These are phyloP conservation scores for Trogon melanurus DNA, from an alignment of 2,113 vertebrate genomes.

Conservation along the genomic window DNA sequence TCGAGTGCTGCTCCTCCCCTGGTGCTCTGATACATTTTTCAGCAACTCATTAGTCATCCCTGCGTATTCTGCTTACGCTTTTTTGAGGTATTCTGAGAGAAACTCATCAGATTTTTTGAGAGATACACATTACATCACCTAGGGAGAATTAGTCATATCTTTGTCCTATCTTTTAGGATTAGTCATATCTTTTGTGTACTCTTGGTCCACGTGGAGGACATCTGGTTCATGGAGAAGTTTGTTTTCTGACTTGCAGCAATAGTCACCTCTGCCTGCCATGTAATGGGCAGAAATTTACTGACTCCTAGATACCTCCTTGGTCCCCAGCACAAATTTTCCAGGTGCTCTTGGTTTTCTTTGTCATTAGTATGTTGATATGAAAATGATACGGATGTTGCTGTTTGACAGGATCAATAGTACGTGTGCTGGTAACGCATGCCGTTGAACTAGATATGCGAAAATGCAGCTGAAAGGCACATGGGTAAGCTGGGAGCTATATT, in stretches of 20 bases:
- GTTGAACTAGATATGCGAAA: not conserved
- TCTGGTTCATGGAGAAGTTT: not conserved
- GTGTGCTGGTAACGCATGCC: not conserved
- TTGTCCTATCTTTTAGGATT: not conserved
- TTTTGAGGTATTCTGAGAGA: not conserved
- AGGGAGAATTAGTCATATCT: not conserved
- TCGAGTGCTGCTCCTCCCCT: not conserved
- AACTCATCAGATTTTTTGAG: not conserved
- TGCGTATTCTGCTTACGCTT: not conserved
- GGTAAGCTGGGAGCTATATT: not conserved
- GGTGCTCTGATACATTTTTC: not conserved
- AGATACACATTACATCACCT: not conserved
- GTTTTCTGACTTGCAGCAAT: not conserved
- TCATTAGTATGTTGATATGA: not conserved
- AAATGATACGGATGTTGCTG: accelerated
- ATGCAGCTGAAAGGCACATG: not conserved
- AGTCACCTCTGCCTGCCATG: not conserved
- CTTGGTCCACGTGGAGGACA: not conserved
- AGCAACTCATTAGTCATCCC: not conserved
- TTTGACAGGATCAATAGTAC: not conserved
- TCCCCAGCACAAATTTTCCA: not conserved
- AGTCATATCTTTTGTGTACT: not conserved
- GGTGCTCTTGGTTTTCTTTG: not conserved
- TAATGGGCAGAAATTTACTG: not conserved
- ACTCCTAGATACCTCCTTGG: not conserved